These are phyloP conservation scores for Pseudoatta argentina DNA, from an alignment of 1,140 invertebrate species.

Conservation along the genomic window DNA sequence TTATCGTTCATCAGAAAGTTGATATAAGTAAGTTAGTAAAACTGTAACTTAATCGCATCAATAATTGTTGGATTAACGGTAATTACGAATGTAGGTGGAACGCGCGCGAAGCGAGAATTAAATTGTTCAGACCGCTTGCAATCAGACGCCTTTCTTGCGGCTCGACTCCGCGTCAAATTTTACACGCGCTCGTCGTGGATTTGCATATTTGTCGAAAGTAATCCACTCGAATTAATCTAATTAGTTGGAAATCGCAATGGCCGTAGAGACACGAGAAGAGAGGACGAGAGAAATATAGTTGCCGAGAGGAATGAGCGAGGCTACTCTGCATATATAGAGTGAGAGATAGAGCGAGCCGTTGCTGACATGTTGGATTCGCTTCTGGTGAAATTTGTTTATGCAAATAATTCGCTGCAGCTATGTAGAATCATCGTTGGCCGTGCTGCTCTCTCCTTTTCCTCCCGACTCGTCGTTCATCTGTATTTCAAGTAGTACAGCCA, in stretches of 20 bases:
- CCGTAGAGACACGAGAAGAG: neutral
- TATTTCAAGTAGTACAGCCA: constrained; percentile 71
- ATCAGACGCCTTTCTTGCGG: constrained; percentile 52
- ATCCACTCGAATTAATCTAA: constrained; percentile 70
- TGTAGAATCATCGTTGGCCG: constrained; percentile 73
- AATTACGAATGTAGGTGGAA: constrained; percentile 42
- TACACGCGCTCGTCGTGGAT: constrained; percentile 41
- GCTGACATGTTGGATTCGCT: constrained; percentile 76
- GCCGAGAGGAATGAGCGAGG: constrained; percentile 60
- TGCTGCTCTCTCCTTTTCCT: constrained; percentile 65
- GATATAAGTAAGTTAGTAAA: constrained; percentile 34
- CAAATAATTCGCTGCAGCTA: constrained; percentile 80
- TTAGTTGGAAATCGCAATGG: constrained; percentile 72
- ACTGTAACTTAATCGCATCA: constrained; percentile 29
- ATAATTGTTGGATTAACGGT: constrained; percentile 43
- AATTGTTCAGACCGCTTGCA: constrained; percentile 35
- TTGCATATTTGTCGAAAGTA: constrained; percentile 67
- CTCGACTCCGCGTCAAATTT: constrained; percentile 49
- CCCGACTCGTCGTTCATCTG: constrained; percentile 71
- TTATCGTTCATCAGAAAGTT: constrained; percentile 14
- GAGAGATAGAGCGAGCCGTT: constrained; percentile 66
- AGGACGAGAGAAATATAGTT: constrained; percentile 1
- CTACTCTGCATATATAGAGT: constrained; percentile 72
- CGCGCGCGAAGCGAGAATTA: neutral
- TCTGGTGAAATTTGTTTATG: constrained; percentile 83